Evolutionary conservation across 2,113 vertebrate species (phyloP).

Genomic region (Hippolais icterina): DNA sequence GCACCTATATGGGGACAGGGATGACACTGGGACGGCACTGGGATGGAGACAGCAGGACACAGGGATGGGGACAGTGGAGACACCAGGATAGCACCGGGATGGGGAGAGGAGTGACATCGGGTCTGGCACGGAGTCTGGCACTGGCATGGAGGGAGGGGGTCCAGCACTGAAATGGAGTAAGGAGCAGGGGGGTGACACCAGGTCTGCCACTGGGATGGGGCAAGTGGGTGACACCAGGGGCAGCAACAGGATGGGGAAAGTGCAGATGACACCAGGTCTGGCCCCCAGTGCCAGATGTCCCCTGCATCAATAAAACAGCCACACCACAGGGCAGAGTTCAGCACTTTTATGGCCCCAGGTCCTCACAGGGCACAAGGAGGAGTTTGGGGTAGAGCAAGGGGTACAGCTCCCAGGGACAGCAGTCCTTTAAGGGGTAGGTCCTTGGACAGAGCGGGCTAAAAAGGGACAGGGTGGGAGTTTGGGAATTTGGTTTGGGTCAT

Average conservation of each 20-base stretch:
- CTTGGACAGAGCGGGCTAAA: accelerated
- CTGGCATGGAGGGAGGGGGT: background rate
- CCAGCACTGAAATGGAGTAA: accelerated
- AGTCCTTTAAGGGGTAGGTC: background rate
- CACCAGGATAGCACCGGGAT: background rate
- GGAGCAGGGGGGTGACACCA: background rate
- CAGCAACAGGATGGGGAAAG: background rate
- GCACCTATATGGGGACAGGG: background rate
- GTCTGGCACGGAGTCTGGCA: background rate
- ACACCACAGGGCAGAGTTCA: background rate
- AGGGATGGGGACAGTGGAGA: background rate
- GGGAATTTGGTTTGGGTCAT: background rate
- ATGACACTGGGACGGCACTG: background rate
- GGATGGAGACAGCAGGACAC: background rate
- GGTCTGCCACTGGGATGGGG: background rate
- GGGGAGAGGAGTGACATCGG: background rate
- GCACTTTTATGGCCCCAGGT: background rate
- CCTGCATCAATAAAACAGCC: background rate
- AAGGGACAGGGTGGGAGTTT: background rate
- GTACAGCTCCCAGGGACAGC: background rate
- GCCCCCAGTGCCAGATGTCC: accelerated
- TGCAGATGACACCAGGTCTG: background rate
- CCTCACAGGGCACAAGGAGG: accelerated
- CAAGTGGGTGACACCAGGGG: background rate
- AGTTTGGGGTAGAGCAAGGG: background rate